Evolutionary conservation across 1,140 invertebrate genomes (phyloP), one percentile per base, ranked within the genome.

Genomic region (Euborellia annulipes): DNA sequence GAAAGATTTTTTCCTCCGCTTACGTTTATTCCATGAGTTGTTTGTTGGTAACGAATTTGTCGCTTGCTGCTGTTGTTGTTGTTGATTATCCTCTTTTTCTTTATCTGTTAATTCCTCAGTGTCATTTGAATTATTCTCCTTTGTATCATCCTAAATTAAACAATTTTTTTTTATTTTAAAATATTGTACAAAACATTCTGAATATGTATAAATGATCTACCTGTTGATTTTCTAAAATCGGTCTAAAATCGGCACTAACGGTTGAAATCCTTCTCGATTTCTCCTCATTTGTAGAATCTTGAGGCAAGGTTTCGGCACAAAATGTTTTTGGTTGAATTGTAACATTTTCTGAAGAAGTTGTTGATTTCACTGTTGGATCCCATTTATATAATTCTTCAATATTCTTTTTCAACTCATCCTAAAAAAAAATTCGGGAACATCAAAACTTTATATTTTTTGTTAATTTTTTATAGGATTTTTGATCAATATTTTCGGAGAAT

Each of bases 1-100:
- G 42, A 75, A 68, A n/a, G 76, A 75, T 67, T 78, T 84, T 64
- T 80, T 81, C 54, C 79, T 78, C 8, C 82, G 72, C 11, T 37
- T 46, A 27, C 23, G 23, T 27, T 27, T 27, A 27, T 27, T 27
- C 23, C 23, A 27, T 27, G 23, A 27, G 11, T 27, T 27, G 11
- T 4, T 27, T 27, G 32, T 45, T 22, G 40, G 41, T 11, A 46
- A 37, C 16, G 47, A 43, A 16, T 42, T 22, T 65, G 30, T 13
- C 32, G 43, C 18, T 44, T 44, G 9, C 17, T 22, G 22, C 20
- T 27, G 23, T 11, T 27, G 23, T 11, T 27, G 23, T 11, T 27
- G 23, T 11, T 27, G 23, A 27, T 27, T 27, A 27, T 27, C 23
- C 4, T 27, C 23, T 27, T 27, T 27, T 11, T 27, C 23, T 27